A percentile compares a stretch with the other conserved stretches of the same genome.
These are phyloP conservation scores for Coronaproctus castanopsis DNA, from an alignment of 2,888 invertebrate species.

Conservation along the genomic window DNA sequence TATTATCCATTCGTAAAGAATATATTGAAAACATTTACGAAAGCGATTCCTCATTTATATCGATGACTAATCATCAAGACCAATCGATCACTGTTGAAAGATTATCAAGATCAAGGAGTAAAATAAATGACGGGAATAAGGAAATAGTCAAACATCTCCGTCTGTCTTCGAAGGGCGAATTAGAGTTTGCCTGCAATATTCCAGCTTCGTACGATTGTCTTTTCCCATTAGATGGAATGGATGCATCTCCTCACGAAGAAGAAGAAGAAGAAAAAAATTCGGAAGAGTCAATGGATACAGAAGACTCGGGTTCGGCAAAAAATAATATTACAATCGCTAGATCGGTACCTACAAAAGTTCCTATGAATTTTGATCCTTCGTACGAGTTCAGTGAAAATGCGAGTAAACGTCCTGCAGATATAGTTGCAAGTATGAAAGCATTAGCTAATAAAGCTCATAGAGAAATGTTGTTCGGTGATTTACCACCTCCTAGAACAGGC, in stretches of 20 bases:
- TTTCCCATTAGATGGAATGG: conserved; percentile 57
- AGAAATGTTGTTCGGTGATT: conserved; percentile 65
- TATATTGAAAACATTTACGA: no score
- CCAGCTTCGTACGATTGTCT: conserved; percentile 33
- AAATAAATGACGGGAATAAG: no score
- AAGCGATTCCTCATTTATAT: no score
- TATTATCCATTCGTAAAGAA: no score
- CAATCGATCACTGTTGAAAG: no score
- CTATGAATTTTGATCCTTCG: conserved; percentile 27
- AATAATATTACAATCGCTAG: conserved; percentile 35
- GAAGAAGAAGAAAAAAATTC: conserved; percentile 36
- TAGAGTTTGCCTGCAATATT: not conserved
- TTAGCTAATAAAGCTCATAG: conserved; percentile 75
- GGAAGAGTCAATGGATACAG: conserved; percentile 41
- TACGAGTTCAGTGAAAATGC: no score
- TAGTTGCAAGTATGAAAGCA: conserved; percentile 81
- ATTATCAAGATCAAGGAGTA: no score
- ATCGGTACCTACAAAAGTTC: conserved; percentile 60
- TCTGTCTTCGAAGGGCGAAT: not conserved
- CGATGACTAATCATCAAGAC: no score
- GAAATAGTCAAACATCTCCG: no score
- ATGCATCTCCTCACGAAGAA: conserved; percentile 28
- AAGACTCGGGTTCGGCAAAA: conserved; percentile 35
- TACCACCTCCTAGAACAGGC: conserved; percentile 66
- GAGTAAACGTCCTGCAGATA: conserved; percentile 46